A percentile compares a stretch with the other conserved stretches of the same genome.
These are phyloP conservation scores for Penaeus vannamei DNA, from an alignment of 1,140 invertebrate species.

Conservation along the genomic window DNA sequence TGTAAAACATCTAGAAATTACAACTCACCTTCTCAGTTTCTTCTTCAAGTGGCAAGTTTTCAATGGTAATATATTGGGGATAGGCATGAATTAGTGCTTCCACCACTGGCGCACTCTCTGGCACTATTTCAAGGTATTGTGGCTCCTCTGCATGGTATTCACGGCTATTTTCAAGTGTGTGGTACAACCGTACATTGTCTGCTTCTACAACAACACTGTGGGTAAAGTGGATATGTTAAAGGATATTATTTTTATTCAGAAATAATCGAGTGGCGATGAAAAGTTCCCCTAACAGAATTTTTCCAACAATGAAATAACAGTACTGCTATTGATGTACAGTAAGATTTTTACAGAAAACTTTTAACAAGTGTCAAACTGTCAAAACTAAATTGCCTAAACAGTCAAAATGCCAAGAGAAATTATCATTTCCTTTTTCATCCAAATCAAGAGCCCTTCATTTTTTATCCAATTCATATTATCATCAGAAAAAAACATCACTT, in stretches of 20 bases:
- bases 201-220: constrained; percentile 81
- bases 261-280: no score
- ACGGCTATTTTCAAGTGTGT: constrained; percentile 85
- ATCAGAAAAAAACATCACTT: no score
- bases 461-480: no score
- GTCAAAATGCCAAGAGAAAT: no score
- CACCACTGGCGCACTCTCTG: constrained; percentile 79
- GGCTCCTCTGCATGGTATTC: constrained; percentile 86
- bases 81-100: constrained; percentile 82
- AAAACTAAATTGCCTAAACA: not conserved
- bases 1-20: not conserved
- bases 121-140: constrained; percentile 83
- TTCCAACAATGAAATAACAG: no score
- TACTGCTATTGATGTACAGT: no score
- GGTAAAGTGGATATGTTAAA: not conserved
- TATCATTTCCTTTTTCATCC: no score
- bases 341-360: not conserved
- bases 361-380: constrained; percentile 3
- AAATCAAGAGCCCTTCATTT: no score
- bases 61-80: constrained; percentile 82
- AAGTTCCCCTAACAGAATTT: no score
- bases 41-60: constrained; percentile 79
- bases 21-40: constrained; percentile 78
- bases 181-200: constrained; percentile 80
- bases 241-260: no score